Conservation (phyloP, 23 tunicate genomes). For the Aplidium turbinatum region DNA sequence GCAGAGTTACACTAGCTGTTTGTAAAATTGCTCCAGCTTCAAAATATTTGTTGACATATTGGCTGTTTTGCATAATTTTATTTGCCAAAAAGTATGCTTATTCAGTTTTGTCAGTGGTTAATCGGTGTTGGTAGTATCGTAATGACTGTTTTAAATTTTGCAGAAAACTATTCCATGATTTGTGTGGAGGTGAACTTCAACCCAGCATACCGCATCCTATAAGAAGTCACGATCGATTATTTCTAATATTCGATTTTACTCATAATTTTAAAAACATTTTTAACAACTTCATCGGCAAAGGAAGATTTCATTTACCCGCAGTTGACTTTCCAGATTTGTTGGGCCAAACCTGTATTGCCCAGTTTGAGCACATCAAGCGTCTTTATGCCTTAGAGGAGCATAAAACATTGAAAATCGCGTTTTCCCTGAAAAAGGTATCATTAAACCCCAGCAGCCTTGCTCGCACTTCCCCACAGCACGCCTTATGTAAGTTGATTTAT, state of each 20-base stretch:
- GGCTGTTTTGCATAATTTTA: no score
- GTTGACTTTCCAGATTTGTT: neutral
- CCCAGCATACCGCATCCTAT: slow-evolving; percentile 12
- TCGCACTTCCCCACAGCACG: slow-evolving; percentile 10
- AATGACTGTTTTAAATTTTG: neutral
- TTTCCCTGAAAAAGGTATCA: slow-evolving; percentile 3
- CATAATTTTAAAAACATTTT: slow-evolving; percentile 26
- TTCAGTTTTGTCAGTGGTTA: no score
- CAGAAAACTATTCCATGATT: slow-evolving; percentile 14
- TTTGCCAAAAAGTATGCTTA: no score
- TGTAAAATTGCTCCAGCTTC: no score
- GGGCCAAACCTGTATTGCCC: slow-evolving; percentile 6
- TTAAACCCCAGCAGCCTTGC: slow-evolving; percentile 17
- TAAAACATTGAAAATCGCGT: slow-evolving; percentile 12
- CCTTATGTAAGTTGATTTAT: slow-evolving; percentile 11
- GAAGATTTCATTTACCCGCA: neutral
- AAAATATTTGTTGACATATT: no score
- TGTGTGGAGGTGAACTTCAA: slow-evolving; percentile 5
- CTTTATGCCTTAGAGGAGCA: slow-evolving; percentile 14
- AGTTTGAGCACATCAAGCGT: neutral
- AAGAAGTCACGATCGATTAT: neutral
- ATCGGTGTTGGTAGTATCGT: no score
- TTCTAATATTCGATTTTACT: slow-evolving; percentile 12
- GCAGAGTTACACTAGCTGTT: no score
- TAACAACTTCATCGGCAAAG: neutral